Evolutionary conservation across 1,140 invertebrate species (phyloP).

Genomic region (Eubasilissa regina): DNA sequence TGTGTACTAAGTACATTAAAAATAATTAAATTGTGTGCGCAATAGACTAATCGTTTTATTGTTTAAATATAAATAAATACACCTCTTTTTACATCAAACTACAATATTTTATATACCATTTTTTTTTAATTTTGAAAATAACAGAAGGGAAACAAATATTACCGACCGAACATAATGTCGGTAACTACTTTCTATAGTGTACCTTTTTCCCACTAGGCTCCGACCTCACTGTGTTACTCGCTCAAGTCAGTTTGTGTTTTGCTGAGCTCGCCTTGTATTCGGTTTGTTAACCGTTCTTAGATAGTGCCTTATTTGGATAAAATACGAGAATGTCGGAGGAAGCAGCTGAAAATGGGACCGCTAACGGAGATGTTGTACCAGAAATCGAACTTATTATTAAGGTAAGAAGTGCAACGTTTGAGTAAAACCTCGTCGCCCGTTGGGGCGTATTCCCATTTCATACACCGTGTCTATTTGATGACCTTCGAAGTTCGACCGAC

Average conservation of each 20-base stretch:
- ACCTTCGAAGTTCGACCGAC: slow-evolving; percentile 49
- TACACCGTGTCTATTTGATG: slow-evolving; percentile 44
- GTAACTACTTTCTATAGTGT: slow-evolving; percentile 18
- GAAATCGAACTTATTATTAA: slow-evolving; percentile 88
- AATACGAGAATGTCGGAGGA: slow-evolving; percentile 69
- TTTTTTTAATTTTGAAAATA: neutral
- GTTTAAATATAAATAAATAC: neutral
- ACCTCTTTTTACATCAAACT: neutral
- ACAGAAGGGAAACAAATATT: neutral
- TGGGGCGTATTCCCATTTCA: slow-evolving; percentile 45
- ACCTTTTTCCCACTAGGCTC: slow-evolving; percentile 33
- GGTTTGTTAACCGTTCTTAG: neutral
- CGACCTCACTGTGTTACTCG: neutral
- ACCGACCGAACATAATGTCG: slow-evolving; percentile 5
- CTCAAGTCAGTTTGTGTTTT: slow-evolving; percentile 46
- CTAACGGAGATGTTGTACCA: slow-evolving; percentile 81
- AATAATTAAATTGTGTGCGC: too few relatives aligned
- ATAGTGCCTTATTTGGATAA: slow-evolving; percentile 46
- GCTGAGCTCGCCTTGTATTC: slow-evolving; percentile 42
- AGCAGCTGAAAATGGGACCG: slow-evolving; percentile 75
- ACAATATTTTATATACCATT: neutral
- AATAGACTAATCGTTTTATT: neutral
- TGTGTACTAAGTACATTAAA: too few relatives aligned
- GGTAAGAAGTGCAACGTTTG: slow-evolving; percentile 68
- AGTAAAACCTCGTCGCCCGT: slow-evolving; percentile 34